Evolutionary conservation across 2,888 invertebrate genomes (phyloP).

Genomic region (Caenorhabditis panamensis): DNA sequence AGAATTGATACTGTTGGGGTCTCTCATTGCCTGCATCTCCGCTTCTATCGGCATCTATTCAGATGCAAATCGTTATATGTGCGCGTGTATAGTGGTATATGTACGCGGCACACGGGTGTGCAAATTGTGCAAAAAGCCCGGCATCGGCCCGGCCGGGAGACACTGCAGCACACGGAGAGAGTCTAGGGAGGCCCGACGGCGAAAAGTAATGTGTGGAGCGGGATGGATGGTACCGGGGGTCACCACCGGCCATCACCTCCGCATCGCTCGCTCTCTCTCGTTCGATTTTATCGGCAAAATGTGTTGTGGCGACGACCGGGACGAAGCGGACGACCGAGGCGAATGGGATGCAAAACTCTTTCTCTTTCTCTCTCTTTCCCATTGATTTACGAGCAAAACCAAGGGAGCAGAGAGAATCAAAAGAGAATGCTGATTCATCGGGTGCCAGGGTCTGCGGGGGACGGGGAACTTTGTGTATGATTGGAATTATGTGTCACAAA

Average conservation of each 20-base stretch:
- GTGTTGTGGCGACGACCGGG: no score
- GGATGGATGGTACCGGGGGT: constrained; percentile 44
- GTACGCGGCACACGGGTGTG: constrained; percentile 41
- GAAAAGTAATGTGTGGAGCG: neutral
- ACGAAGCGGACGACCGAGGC: constrained; percentile 7
- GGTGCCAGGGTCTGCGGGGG: neutral
- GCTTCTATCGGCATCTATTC: constrained; percentile 17
- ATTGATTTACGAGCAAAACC: constrained; percentile 40
- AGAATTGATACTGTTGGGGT: neutral
- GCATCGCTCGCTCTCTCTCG: constrained; percentile 21
- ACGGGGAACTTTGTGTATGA: neutral
- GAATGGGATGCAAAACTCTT: neutral
- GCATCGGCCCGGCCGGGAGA: constrained; percentile 11
- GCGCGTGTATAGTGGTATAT: neutral
- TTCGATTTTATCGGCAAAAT: constrained; percentile 46
- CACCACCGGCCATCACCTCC: constrained; percentile 17
- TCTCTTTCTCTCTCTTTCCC: neutral
- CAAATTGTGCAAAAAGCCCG: constrained; percentile 55
- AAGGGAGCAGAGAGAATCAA: neutral
- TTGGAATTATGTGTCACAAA: neutral
- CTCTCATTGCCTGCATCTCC: neutral
- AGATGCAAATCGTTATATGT: constrained; percentile 36
- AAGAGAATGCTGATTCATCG: neutral
- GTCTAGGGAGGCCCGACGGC: neutral
- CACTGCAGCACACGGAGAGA: constrained; percentile 17